These are phyloP conservation scores for Patella vulgata DNA, from an alignment of 1,140 invertebrate species.

Conservation along the genomic window DNA sequence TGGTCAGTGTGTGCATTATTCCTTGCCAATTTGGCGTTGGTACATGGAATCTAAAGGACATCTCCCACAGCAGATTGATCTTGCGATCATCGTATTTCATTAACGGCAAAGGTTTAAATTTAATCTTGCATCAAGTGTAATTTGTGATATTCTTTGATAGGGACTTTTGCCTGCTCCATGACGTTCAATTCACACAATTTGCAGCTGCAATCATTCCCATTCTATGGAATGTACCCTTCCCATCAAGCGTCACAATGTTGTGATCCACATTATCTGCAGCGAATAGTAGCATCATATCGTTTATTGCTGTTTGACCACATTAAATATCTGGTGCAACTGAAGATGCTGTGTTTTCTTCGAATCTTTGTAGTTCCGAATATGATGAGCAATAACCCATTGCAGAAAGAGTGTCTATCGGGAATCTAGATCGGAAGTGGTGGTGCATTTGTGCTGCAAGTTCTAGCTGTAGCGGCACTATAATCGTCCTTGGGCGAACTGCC, in stretches of 20 bases:
- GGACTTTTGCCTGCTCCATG: neutral
- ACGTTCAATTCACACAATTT: slow-evolving; percentile 9
- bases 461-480: slow-evolving; percentile 44
- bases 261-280: slow-evolving; percentile 37
- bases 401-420: slow-evolving; percentile 36
- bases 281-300: slow-evolving; percentile 13
- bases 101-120: neutral
- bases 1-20: slow-evolving; percentile 27
- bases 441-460: slow-evolving; percentile 46
- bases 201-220: slow-evolving; percentile 41
- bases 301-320: neutral
- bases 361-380: slow-evolving; percentile 37
- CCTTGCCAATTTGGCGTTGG: slow-evolving; percentile 25
- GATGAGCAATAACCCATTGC: slow-evolving; percentile 40
- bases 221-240: slow-evolving; percentile 34
- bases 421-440: slow-evolving; percentile 39
- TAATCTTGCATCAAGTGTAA: neutral
- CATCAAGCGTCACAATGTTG: slow-evolving; percentile 32
- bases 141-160: neutral
- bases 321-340: slow-evolving; percentile 11
- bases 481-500: slow-evolving; percentile 30
- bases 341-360: slow-evolving; percentile 22
- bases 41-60: slow-evolving; percentile 8
- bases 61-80: slow-evolving; percentile 9
- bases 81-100: neutral